Evolutionary conservation across 1,140 invertebrate species (phyloP), one percentile per base, ranked within the genome.

Genomic region (Gonatopus flavifemur): DNA sequence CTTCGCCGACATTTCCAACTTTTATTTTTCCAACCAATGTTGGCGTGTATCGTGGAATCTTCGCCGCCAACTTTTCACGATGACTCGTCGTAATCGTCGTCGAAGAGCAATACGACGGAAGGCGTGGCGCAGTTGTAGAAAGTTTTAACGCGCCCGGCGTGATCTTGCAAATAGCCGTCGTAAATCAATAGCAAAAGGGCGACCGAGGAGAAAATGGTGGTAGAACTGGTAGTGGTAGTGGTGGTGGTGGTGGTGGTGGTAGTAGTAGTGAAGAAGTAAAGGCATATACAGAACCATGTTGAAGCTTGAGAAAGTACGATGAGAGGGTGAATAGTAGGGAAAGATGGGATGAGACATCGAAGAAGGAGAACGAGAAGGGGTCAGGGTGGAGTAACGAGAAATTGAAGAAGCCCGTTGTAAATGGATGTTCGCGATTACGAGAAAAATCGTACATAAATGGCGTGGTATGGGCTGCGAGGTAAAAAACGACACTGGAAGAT

Each of bases 401-500:
- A 70, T 71, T 71, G 67, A 72, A 69, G 66, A 56, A 70, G 66
- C 67, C 47, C 50, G 40, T 58, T 57, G 66, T 67, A 71, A 72
- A 72, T 72, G 70, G 70, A 71, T 71, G 67, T 70, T 71, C 60
- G 61, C 67, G 67, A 71, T 72, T 72, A 69, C 66, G 67, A 67
- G 66, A 70, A 72, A 72, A 71, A 71, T 72, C 70, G 66, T 72
- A 64, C 70, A 71, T 71, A 72, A 72, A 71, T 71, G 67, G 67
- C 53, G 42, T 56, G 54, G 44, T 51, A 53, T 33, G 49, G 42
- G 45, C 35, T 37, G 38, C 37, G 56, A 55, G 32, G 49, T 36
- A 36, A 24, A 54, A 52, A 53, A 54, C 46, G 55, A 46, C 48
- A n/a, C 32, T 40, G 53, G 35, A 47, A 46, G 57, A 69, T 68